Conservation (phyloP, 2,888 invertebrate genomes). For the Sminthurides aquaticus region DNA sequence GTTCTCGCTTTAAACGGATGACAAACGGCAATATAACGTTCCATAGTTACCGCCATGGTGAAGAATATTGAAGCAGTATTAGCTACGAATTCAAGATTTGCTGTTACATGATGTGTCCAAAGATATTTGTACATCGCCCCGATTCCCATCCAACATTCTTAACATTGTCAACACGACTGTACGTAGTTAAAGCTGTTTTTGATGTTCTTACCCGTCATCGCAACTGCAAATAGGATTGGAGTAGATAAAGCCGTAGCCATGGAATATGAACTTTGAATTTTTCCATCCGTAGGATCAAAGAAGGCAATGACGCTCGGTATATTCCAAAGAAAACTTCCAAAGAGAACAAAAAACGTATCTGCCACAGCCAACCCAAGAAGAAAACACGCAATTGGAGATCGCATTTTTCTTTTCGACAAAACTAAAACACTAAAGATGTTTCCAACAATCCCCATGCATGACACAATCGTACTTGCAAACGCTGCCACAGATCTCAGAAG, state of each 20-base stretch:
- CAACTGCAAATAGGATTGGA: conserved; percentile 18
- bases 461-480: conserved; percentile 68
- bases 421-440: conserved; percentile 85
- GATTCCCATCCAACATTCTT: neutral
- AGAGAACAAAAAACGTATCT: conserved; percentile 80
- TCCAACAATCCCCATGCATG: conserved; percentile 64
- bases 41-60: conserved; percentile 34
- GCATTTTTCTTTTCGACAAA: conserved; percentile 84
- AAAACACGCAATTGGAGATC: conserved; percentile 88
- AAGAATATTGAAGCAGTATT: conserved; percentile 31
- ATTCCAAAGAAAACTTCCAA: conserved; percentile 74
- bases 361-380: conserved; percentile 86
- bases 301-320: conserved; percentile 52
- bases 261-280: conserved; percentile 9
- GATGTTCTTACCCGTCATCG: conserved; percentile 21
- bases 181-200: neutral
- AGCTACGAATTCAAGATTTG: conserved; percentile 18
- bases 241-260: conserved; percentile 12
- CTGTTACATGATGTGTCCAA: neutral
- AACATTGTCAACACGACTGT: neutral
- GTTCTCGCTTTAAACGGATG: conserved; percentile 23
- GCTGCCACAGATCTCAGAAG: conserved; percentile 71
- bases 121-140: neutral
- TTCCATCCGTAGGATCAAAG: conserved; percentile 1
- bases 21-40: conserved; percentile 25